Evolutionary conservation across 1,140 invertebrate species (phyloP).

Genomic region (Trissolcus basalis): DNA sequence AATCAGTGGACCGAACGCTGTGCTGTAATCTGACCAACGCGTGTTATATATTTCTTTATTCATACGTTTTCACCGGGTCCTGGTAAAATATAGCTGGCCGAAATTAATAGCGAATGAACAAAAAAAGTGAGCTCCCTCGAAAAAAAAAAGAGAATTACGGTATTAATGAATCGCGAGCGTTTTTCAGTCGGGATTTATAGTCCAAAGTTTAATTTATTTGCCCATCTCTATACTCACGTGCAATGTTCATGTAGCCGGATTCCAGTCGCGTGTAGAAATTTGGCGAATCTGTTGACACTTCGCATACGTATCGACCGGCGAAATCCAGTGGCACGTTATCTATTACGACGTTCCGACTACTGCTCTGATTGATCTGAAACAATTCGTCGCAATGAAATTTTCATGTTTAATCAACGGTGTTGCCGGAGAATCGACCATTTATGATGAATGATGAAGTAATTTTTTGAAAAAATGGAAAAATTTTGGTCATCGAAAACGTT

Average conservation of each 20-base stretch:
- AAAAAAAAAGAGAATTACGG: constrained; percentile 32
- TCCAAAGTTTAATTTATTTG: constrained; percentile 22
- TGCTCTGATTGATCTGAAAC: constrained; percentile 68
- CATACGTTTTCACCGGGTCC: constrained; percentile 29
- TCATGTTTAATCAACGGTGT: background rate
- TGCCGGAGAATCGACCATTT: no score
- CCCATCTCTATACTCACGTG: constrained; percentile 78
- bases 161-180: constrained; percentile 32
- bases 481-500: no score
- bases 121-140: background rate
- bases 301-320: constrained; percentile 83
- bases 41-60: constrained; percentile 44
- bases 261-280: constrained; percentile 82
- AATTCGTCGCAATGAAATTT: constrained; percentile 13
- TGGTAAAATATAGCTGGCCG: constrained; percentile 39
- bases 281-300: constrained; percentile 84
- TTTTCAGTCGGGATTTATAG: constrained; percentile 22
- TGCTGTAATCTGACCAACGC: constrained; percentile 47
- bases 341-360: constrained; percentile 80
- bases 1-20: constrained; percentile 48
- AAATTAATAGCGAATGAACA: constrained; percentile 23
- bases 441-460: no score
- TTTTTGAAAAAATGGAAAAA: no score
- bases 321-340: constrained; percentile 81
- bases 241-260: constrained; percentile 82